phyloP scores from a whole-genome alignment of 1,140 invertebrate genomes.

The Brachionus asplanchnoidis region DNA sequence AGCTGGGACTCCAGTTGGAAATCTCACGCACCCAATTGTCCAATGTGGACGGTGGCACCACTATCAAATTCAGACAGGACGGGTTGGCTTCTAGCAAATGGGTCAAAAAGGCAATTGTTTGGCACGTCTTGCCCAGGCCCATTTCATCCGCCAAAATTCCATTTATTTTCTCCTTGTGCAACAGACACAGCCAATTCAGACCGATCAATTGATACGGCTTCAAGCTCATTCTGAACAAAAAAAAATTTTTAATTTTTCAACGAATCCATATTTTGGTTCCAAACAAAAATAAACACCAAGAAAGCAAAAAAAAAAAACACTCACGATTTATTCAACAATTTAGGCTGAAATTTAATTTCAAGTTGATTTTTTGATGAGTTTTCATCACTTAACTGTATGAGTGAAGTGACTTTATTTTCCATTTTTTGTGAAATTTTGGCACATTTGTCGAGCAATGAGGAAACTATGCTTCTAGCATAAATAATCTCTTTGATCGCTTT shows the following conservation, averaged over 20 bases:
- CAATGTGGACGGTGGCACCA: conserved; percentile 93
- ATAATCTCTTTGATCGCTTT: conserved; percentile 52
- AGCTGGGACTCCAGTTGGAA: conserved; percentile 95
- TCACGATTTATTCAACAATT: conserved; percentile 52
- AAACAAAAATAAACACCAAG: neutral
- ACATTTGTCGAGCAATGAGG: conserved; percentile 59
- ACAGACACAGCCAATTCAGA: conserved; percentile 92
- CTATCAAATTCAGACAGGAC: conserved; percentile 91
- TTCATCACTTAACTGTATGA: conserved; percentile 46
- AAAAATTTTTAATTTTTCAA: conserved; percentile 60
- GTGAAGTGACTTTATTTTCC: conserved; percentile 55
- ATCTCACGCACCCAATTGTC: conserved; percentile 99
- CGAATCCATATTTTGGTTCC: conserved; percentile 56
- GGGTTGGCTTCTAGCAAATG: conserved; percentile 90
- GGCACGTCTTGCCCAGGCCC: conserved; percentile 76
- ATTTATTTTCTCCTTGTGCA: conserved; percentile 99
- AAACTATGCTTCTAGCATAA: conserved; percentile 55
- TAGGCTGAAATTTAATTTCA: conserved; percentile 57
- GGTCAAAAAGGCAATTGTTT: conserved; percentile 93
- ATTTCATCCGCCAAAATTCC: conserved; percentile 98
- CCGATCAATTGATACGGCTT: conserved; percentile 78
- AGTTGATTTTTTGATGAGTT: conserved; percentile 44
- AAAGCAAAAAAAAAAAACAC: conserved; percentile 29
- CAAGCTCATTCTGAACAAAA: conserved; percentile 63
- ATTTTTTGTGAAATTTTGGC: conserved; percentile 58